Evolutionary conservation across 1,140 invertebrate species (phyloP).

Genomic region (Drosophila malerkotliana): DNA sequence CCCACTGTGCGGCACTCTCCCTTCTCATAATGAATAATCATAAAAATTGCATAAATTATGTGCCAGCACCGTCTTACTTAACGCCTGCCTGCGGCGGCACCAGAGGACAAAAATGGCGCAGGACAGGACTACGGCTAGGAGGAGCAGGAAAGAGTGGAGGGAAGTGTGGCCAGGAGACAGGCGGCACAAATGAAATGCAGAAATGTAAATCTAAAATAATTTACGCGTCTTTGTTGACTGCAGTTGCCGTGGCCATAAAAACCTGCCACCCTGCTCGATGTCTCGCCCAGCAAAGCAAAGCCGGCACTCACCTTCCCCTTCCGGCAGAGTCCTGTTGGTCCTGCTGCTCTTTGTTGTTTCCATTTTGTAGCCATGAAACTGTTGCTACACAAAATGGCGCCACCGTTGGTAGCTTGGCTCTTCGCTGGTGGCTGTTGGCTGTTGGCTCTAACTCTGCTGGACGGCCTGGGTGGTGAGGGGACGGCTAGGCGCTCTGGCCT

Average conservation of each 20-base stretch:
- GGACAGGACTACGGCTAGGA: background rate
- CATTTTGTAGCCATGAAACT: conserved; percentile 60
- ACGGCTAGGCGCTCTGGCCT: conserved; percentile 45
- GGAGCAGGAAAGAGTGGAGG: background rate
- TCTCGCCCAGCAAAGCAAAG: background rate
- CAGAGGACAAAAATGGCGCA: conserved; percentile 29
- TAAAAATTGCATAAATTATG: conserved; percentile 82
- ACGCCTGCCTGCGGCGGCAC: conserved; percentile 68
- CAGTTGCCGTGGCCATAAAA: conserved; percentile 73
- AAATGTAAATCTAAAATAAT: conserved; percentile 83
- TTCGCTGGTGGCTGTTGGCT: conserved; percentile 6
- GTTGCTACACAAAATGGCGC: conserved; percentile 78
- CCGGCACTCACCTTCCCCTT: background rate
- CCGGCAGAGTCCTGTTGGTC: background rate
- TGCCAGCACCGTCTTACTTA: conserved; percentile 78
- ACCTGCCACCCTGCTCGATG: conserved; percentile 48
- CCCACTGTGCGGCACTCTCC: conserved; percentile 54
- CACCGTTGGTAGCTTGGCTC: conserved; percentile 50
- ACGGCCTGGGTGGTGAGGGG: conserved; percentile 25
- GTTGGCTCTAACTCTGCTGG: conserved; percentile 20
- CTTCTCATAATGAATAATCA: conserved; percentile 79
- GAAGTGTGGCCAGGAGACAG: conserved; percentile 7
- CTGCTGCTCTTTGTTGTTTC: conserved; percentile 45
- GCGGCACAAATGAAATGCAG: conserved; percentile 77
- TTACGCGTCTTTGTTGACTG: conserved; percentile 82